Percentiles rank a stretch among this genome's conserved stretches.
Evolutionary conservation across 2,888 invertebrate genomes (phyloP).

Genomic region (Epinotia demarniana): DNA sequence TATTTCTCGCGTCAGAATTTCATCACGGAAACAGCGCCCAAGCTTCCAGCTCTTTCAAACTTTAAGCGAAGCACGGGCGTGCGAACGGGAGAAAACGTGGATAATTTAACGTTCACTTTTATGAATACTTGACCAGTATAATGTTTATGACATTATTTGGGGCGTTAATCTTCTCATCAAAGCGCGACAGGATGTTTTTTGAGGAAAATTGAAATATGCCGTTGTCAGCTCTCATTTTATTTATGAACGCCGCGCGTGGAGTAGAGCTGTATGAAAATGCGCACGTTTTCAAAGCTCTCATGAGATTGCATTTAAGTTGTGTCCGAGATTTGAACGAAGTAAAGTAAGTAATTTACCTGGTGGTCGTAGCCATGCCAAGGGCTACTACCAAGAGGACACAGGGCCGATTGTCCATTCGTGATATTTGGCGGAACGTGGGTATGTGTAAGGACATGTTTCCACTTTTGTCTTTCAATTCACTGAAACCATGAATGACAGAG

Average conservation of each 20-base stretch:
- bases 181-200: constrained; percentile 18
- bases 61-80: background rate
- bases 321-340: no score
- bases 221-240: background rate
- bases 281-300: background rate
- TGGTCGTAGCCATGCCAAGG: no score
- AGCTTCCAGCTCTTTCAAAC: background rate
- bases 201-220: constrained; percentile 17
- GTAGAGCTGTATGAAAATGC: background rate
- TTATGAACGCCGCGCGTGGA: background rate
- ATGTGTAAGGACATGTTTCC: no score
- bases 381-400: no score
- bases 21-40: background rate
- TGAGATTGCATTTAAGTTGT: no score
- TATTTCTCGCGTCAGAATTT: constrained; percentile 12
- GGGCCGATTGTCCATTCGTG: no score
- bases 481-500: no score
- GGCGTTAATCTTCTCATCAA: constrained; percentile 29
- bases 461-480: no score
- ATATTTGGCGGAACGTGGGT: no score
- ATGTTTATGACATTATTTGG: constrained; percentile 37
- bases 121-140: constrained; percentile 34
- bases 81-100: constrained; percentile 9
- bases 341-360: no score
- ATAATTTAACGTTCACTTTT: constrained; percentile 23